phyloP scores from a whole-genome alignment of 2,113 vertebrate genomes.

The Grammomys surdaster region DNA sequence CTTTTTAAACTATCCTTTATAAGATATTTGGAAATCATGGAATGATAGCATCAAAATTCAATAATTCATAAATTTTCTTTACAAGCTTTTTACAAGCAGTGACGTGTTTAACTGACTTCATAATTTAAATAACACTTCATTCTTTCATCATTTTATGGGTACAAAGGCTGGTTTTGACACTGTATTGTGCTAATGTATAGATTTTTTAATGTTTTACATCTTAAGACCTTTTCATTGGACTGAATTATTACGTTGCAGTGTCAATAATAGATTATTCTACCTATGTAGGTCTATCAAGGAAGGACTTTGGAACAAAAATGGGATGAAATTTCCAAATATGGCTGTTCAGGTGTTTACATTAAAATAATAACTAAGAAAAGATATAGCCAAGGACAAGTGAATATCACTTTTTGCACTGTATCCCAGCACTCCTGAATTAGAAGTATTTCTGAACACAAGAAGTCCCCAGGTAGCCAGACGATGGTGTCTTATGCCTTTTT shows the following conservation, averaged over 20 bases:
- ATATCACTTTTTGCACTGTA: not conserved
- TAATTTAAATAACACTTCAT: not conserved
- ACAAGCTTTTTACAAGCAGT: not conserved
- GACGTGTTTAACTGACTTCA: not conserved
- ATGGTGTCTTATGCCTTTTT: not conserved
- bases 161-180: not conserved
- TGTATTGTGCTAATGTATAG: not conserved
- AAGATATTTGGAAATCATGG: not conserved
- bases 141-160: not conserved
- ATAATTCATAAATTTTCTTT: not conserved
- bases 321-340: not conserved
- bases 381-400: not conserved
- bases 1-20: slow-evolving; percentile 35
- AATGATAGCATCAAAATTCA: not conserved
- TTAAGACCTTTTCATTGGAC: not conserved
- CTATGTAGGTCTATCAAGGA: not conserved
- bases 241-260: not conserved
- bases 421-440: not conserved
- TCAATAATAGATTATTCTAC: not conserved
- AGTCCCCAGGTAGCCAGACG: not conserved
- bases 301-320: not conserved
- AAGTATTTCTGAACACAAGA: not conserved
- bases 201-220: not conserved
- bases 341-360: not conserved
- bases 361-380: not conserved